Percentiles rank a stretch among this genome's conserved stretches.
These are phyloP conservation scores for Cryptomyrus ogoouensis DNA, from an alignment of 2,113 vertebrate species.

Conservation along the genomic window DNA sequence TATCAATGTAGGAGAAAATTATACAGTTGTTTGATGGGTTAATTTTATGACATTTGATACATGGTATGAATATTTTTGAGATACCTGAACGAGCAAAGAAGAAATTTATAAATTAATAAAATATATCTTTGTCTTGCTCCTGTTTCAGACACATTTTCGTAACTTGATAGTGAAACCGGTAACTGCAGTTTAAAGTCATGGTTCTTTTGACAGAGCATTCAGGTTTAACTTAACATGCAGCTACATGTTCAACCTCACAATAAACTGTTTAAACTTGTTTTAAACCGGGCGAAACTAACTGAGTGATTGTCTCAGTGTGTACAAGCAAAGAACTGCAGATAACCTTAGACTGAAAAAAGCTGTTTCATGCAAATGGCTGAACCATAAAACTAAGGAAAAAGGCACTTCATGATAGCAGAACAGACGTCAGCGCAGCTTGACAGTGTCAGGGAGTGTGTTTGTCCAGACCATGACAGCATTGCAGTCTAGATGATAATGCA, in stretches of 20 bases:
- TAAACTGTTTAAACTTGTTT: neutral
- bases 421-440: constrained; percentile 8
- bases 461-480: neutral
- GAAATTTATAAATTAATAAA: neutral
- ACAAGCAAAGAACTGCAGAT: neutral
- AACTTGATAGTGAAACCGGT: neutral
- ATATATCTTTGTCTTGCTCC: neutral
- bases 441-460: neutral
- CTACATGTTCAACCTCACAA: neutral
- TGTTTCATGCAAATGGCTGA: neutral
- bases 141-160: neutral
- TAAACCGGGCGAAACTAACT: neutral
- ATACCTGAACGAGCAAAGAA: neutral
- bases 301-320: neutral
- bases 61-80: neutral
- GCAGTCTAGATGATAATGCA: neutral
- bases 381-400: neutral
- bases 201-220: neutral
- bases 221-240: neutral
- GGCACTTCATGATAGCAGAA: neutral
- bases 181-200: neutral
- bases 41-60: neutral
- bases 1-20: neutral
- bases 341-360: neutral
- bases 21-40: neutral